Base-by-base conservation (phyloP, 2,797 vertebrate genomes). In the Chaenodraco wilsoni region DNA sequence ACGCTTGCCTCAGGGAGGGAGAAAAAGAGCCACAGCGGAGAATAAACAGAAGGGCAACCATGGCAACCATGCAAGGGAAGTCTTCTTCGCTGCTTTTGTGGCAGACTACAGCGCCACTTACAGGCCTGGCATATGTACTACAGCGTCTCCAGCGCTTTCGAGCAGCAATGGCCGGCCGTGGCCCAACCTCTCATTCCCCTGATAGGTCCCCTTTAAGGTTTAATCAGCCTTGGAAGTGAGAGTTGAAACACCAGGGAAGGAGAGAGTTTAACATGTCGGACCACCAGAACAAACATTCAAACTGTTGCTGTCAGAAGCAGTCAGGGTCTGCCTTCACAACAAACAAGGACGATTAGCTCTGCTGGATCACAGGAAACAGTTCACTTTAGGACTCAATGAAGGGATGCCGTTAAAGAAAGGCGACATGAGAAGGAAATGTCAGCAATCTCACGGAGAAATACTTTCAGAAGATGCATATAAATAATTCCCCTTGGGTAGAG, bases 381-480 rank as follows among this genome's bases (percentile, higher is more conserved):
- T 85, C 80, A 79, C 61, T 81, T 79, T 60, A 61, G 64, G 74
- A 72, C 60, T 78, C 66, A 15, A 7, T 76, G 87, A 86, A 63
- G 69, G 71, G 74, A 76, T 27, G 68, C 73, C 68, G 84, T 70
- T 23, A 72, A 82, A 75, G 84, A 65, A 82, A 69, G 56, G 72
- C 74, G 79, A 83, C 62, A 74, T 52, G 50, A 62, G 67, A 50
- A 78, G 77, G 55, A 77, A 88, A 80, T 64, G 65, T 49, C 40
- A 74, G 65, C 65, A 66, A 66, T 66, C 87, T 88, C 82, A 87
- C 71, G 82, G 69, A 84, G 83, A 87, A 83, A 81, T 67, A 66
- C 72, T 88, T 84, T 79, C 79, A 69, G 84, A 86, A 59, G 84
- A 86, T 63, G 87, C 79, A 77, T 85, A 74, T 69, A 83, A 91